Percentiles rank a stretch among this genome's conserved stretches.
These are phyloP conservation scores for Nymphicus hollandicus DNA, from an alignment of 2,113 vertebrate genomes.

Conservation along the genomic window DNA sequence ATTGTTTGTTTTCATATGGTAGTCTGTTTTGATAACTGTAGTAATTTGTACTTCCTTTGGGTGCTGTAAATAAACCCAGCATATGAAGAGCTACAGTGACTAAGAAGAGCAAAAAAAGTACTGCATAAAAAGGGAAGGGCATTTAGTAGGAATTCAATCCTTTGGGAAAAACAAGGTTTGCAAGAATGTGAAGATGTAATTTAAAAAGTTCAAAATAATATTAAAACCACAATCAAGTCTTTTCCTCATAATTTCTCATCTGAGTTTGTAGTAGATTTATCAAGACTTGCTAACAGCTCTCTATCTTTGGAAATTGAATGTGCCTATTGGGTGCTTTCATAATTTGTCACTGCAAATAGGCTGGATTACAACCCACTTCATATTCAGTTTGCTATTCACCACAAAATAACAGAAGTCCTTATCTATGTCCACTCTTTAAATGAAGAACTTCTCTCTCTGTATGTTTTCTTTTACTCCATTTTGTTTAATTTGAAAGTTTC, in stretches of 20 bases:
- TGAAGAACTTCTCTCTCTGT: background rate
- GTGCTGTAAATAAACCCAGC: background rate
- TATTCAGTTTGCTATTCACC: background rate
- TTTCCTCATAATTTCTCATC: background rate
- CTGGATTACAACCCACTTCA: background rate
- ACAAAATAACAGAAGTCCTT: background rate
- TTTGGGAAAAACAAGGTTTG: background rate
- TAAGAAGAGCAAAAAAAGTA: background rate
- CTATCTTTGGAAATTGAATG: background rate
- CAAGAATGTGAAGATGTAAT: background rate
- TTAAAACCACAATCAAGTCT: background rate
- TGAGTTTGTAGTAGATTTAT: background rate
- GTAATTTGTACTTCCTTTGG: background rate
- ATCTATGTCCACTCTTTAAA: background rate
- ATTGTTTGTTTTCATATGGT: background rate
- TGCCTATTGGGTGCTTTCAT: fast-evolving
- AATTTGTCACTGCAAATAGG: background rate
- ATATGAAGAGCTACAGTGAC: background rate
- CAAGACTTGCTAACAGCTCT: background rate
- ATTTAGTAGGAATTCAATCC: background rate
- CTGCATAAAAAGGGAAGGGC: background rate
- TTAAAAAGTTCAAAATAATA: background rate
- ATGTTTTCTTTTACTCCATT: background rate
- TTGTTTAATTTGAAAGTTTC: background rate
- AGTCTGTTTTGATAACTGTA: background rate